phyloP scores from a whole-genome alignment of 2,888 invertebrate species.

The Aphrophora alni region DNA sequence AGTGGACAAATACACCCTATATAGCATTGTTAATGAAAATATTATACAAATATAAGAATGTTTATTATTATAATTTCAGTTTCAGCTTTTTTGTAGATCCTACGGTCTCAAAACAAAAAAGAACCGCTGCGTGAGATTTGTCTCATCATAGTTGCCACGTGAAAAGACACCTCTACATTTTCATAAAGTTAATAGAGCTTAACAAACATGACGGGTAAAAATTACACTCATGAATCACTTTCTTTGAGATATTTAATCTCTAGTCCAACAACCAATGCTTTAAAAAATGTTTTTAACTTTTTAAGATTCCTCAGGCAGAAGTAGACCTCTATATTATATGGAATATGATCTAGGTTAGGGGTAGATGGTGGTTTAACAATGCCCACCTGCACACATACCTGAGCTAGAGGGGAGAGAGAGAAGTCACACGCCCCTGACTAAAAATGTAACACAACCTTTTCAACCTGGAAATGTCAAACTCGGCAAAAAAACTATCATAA shows the following conservation, averaged over 20 bases:
- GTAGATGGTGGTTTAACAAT: background rate
- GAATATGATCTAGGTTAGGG: background rate
- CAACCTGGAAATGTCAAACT: constrained; percentile 1
- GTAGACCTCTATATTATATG: background rate
- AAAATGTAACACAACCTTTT: background rate
- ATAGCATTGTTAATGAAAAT: too few species aligned
- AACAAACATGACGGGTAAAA: background rate
- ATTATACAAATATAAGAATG: too few species aligned
- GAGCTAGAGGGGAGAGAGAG: background rate
- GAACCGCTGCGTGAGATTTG: too few species aligned
- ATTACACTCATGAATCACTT: background rate
- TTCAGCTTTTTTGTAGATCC: too few species aligned
- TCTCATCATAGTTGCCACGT: too few species aligned
- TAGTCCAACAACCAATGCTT: background rate
- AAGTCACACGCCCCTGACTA: background rate
- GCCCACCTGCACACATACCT: background rate
- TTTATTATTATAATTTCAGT: too few species aligned
- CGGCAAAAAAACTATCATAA: constrained; percentile 5
- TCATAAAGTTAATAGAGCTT: too few species aligned
- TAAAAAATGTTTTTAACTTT: background rate
- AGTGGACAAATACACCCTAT: too few species aligned
- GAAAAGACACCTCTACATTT: too few species aligned
- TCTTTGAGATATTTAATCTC: background rate
- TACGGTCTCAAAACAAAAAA: too few species aligned
- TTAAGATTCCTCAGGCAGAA: background rate